phyloP scores from a whole-genome alignment of 2,797 vertebrate species.

The Anas acuta region DNA sequence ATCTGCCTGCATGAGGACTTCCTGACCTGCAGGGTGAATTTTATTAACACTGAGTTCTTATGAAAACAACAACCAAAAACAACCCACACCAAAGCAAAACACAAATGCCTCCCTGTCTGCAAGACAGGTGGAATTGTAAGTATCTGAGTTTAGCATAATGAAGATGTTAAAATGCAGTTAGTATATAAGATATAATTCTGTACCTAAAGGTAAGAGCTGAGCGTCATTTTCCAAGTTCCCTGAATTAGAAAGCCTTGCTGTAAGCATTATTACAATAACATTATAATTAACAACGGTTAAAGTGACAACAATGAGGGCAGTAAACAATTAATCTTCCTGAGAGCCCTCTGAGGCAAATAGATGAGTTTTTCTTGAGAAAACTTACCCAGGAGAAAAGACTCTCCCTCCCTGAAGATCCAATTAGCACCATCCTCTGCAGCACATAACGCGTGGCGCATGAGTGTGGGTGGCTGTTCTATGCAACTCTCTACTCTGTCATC shows the following conservation, averaged over 20 bases:
- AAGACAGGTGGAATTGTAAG: constrained; percentile 12
- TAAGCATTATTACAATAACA: background rate
- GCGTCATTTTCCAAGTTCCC: background rate
- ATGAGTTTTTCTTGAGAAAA: background rate
- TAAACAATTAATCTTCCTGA: background rate
- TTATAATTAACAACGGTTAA: background rate
- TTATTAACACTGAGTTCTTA: constrained; percentile 17
- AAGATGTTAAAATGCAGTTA: background rate
- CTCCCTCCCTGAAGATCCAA: background rate
- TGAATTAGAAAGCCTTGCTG: background rate
- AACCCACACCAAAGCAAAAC: constrained; percentile 19
- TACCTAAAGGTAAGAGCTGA: background rate
- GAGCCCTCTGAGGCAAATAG: background rate
- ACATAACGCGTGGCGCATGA: rapidly evolving
- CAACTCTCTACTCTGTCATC: background rate
- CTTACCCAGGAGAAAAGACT: background rate
- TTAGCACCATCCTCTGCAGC: background rate
- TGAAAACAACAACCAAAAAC: background rate
- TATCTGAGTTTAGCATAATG: background rate
- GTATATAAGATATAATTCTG: background rate
- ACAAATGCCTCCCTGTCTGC: background rate
- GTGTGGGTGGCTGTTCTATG: background rate
- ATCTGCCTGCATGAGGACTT: constrained; percentile 60
- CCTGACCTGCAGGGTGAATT: constrained; percentile 46
- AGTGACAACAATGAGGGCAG: background rate